Evolutionary conservation across 1,140 invertebrate species (phyloP), one percentile per base, ranked within the genome.

Genomic region (Acromyrmex charruanus): DNA sequence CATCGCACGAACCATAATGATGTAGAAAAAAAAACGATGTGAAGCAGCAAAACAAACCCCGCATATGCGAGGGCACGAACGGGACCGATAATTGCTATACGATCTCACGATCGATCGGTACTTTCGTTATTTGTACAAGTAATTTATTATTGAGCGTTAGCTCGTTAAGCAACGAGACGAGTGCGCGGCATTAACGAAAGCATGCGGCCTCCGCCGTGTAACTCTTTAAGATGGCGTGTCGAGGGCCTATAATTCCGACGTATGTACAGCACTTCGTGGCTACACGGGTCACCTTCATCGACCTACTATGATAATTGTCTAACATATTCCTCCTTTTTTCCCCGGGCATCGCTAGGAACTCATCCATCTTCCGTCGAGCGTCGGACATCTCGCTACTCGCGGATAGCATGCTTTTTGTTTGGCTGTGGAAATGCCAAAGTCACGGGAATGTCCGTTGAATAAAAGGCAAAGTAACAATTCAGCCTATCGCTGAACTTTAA

Each of bases 261-360:
- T 82, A 66, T 61, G 80, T 79, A 79, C 86, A 85, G 21, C n/a
- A 21, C 59, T 59, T 51, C 28, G 51, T 65, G 31, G 28, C 5
- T 72, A 77, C 69, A 68, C 89, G 85, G 88, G 89, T 90, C 89
- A 90, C 89, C 88, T 90, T 90, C 88, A 68, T 90, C 81, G 89
- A 90, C 89, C 89, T 90, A 90, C 88, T 90, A 85, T 88, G 89
- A 90, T 90, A 90, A 90, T 90, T 89, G 86, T 85, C 86, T 75
- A 75, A 84, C 55, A 84, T 74, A 69, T 81, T 80, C 75, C 53
- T 35, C 28, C 49, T 77, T 66, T 28, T 72, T 79, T 84, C 28
- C 21, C 1, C 49, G 66, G 59, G 79, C 49, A 71, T 81, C 55
- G 68, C 25, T 61, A 59, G 69, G 69, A 84, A 63, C 80, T 75